Percentiles rank a stretch among this genome's conserved stretches.
Evolutionary conservation across 2,888 invertebrate genomes (phyloP).

Genomic region (Chydorus sphaericus): DNA sequence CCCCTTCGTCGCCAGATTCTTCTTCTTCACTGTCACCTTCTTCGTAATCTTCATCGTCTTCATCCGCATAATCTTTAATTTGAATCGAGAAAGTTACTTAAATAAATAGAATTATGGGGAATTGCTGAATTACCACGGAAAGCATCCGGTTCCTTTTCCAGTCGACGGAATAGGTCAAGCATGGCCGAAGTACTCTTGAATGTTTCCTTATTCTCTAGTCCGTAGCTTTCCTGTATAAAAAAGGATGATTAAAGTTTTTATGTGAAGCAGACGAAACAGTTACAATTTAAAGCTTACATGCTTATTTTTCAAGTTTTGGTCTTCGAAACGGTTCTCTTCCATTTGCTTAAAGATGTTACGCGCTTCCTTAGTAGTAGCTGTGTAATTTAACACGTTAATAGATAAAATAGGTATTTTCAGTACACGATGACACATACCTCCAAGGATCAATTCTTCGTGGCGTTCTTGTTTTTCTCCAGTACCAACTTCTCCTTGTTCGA

Average conservation of each 20-base stretch:
- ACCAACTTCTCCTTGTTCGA: slow-evolving; percentile 47
- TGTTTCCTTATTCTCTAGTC: slow-evolving; percentile 1
- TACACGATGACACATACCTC: background rate
- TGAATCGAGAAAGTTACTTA: background rate
- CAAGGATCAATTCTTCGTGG: slow-evolving; percentile 1
- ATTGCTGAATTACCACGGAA: background rate
- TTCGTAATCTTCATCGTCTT: background rate
- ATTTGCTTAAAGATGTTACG: slow-evolving; percentile 71
- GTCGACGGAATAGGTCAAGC: slow-evolving; percentile 73
- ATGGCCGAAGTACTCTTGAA: slow-evolving; percentile 32
- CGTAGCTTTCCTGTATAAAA: slow-evolving; percentile 29
- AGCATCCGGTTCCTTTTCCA: slow-evolving; percentile 52
- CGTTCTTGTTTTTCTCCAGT: background rate
- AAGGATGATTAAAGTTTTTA: background rate
- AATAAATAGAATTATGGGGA: background rate
- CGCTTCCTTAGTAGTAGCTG: slow-evolving; percentile 74
- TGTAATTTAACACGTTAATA: slow-evolving; percentile 16
- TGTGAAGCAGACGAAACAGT: background rate
- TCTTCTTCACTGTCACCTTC: background rate
- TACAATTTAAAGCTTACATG: background rate
- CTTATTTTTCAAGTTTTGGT: slow-evolving; percentile 1
- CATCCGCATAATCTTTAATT: background rate
- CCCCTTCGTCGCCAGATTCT: background rate
- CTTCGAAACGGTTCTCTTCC: slow-evolving; percentile 47
- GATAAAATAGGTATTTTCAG: background rate